Evolutionary conservation across 2,888 invertebrate genomes (phyloP), one percentile per base, ranked within the genome.

Genomic region (Flexamia atlantica): DNA sequence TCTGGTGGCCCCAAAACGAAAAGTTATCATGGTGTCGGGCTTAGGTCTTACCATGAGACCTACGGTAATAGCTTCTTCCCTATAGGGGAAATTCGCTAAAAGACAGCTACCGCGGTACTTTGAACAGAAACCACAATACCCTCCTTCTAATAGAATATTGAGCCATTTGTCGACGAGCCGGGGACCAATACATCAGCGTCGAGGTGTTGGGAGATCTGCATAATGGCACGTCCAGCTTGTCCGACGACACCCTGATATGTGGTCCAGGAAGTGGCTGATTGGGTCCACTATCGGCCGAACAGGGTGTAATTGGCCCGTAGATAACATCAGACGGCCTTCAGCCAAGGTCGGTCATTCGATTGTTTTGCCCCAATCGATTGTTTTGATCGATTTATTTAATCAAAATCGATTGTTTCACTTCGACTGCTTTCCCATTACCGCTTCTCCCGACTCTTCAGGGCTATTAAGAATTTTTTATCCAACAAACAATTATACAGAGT

Each of bases 251-350:
- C 28, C 64, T 30, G 25, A 64, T 64, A 28, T 3, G 30, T 17
- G 14, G 64, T 64, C 30, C 64, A 28, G 64, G 64, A 64, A 64
- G 64, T 30, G n/a, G 64, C 30, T 64, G 14, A 64, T 64, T 64
- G 64, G 64, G 30, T 17, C 64, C 64, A 64, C 64, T 36, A 23
- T 53, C 53, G 20, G 53, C 7, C 9, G 10, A 64, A 64, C 30
- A 64, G 64, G 28, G 14, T 64, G 64, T 64, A 64, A 64, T 64
- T 64, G 64, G 5, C 30, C 28, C 20, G 30, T 53, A 64, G 64
- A 64, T 64, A 64, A 28, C 10, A 64, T 64, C 64, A 28, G 53
- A 4, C 9, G 10, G n/a, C 30, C n/a, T 17, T 9, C 4, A 14
- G 0, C 64, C 64, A 64, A 50, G 40, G 40, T 12, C 40, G 40